Evolutionary conservation across 2,113 vertebrate species (phyloP).

Genomic region (Chloroceryle aenea): DNA sequence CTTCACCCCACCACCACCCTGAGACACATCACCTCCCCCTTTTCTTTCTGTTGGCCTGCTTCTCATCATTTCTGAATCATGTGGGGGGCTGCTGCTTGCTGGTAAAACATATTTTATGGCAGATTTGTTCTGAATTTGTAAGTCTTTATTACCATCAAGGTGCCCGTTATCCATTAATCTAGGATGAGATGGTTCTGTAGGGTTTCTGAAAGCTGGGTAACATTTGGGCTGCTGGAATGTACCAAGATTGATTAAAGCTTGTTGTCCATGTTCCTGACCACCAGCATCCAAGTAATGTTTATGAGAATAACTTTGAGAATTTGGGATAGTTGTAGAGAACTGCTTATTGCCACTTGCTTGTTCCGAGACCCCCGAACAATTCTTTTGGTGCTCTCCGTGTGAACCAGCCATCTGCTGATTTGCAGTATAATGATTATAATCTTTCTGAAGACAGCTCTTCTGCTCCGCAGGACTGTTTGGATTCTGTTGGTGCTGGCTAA

Average conservation of each 20-base stretch:
- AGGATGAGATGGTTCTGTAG: not conserved
- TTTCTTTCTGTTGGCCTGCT: not conserved
- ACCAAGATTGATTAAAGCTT: constrained; percentile 16
- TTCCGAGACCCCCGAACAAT: not conserved
- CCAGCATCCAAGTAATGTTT: not conserved
- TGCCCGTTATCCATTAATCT: not conserved
- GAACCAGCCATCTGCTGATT: constrained; percentile 24
- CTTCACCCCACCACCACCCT: not conserved
- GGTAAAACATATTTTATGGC: not conserved
- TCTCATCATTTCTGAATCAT: not conserved
- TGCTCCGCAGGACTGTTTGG: not conserved
- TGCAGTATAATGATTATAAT: not conserved
- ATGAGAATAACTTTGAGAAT: not conserved
- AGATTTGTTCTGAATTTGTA: not conserved
- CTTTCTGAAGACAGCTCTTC: constrained; percentile 33
- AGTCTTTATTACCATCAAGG: not conserved
- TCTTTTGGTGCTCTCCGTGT: not conserved
- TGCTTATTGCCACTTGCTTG: constrained; percentile 11
- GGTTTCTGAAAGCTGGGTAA: not conserved
- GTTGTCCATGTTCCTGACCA: not conserved
- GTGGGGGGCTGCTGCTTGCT: rapidly evolving
- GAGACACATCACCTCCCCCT: not conserved
- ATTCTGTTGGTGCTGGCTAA: not conserved
- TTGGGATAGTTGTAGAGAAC: not conserved
- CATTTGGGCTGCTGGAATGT: not conserved